Conservation (phyloP, 2,797 vertebrate species). For the Psittacula echo region DNA sequence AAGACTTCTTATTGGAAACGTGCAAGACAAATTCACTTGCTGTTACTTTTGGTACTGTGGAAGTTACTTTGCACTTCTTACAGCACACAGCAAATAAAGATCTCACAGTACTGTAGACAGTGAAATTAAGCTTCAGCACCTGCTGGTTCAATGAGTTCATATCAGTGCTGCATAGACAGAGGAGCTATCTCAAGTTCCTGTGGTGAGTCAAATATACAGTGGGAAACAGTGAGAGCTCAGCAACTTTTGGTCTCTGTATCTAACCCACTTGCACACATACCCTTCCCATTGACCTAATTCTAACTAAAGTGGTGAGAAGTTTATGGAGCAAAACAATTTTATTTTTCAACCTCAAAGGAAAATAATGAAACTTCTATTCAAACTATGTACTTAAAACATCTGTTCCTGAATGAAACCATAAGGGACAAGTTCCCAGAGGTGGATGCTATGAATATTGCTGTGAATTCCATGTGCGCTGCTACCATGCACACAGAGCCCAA, state of each 20-base stretch:
- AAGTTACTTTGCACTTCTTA: not conserved
- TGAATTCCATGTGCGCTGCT: not conserved
- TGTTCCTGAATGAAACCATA: conserved; percentile 8
- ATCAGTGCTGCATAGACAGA: not conserved
- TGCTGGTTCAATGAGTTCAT: not conserved
- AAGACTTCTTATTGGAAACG: not conserved
- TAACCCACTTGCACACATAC: not conserved
- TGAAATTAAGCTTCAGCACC: not conserved
- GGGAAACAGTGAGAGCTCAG: not conserved
- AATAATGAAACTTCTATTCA: not conserved
- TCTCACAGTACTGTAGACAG: not conserved
- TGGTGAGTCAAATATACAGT: not conserved
- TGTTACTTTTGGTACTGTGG: not conserved
- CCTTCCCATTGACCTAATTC: not conserved
- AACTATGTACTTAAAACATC: not conserved
- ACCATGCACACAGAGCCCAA: not conserved
- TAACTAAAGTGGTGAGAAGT: not conserved
- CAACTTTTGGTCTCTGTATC: not conserved
- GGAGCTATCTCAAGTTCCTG: not conserved
- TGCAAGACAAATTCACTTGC: not conserved
- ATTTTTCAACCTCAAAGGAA: not conserved
- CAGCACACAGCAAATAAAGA: not conserved
- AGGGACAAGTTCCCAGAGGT: not conserved
- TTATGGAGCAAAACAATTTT: not conserved
- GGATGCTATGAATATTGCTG: not conserved